Conservation (phyloP, 2,797 vertebrate species). For the Cygnus olor region DNA sequence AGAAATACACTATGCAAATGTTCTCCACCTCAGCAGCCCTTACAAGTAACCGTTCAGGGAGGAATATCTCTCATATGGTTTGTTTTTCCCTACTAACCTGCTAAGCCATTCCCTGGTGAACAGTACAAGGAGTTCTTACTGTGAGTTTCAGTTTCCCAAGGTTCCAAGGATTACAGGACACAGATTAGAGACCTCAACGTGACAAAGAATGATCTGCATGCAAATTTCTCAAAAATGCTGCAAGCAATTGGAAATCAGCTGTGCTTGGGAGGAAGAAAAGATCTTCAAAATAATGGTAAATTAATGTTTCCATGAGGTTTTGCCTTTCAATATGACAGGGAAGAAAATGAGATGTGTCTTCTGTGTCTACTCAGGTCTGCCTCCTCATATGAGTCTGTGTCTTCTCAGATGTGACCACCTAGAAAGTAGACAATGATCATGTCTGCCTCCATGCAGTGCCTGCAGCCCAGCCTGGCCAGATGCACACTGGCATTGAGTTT, state of each 20-base stretch:
- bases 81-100: background rate
- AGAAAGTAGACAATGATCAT: background rate
- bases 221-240: background rate
- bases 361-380: background rate
- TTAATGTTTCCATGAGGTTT: background rate
- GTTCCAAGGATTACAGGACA: background rate
- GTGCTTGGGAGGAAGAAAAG: background rate
- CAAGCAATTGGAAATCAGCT: background rate
- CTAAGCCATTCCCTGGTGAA: background rate
- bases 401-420: background rate
- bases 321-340: background rate
- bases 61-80: background rate
- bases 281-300: background rate
- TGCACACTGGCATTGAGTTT: background rate
- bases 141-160: constrained; percentile 14
- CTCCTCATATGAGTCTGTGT: background rate
- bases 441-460: background rate
- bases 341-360: background rate
- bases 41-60: background rate
- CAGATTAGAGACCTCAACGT: background rate
- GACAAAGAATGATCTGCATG: constrained; percentile 5
- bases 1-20: background rate
- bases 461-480: background rate
- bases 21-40: background rate
- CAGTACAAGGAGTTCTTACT: background rate